A percentile compares a stretch with the other conserved stretches of the same genome.
These are phyloP conservation scores for Eupeodes latifasciatus DNA, from an alignment of 2,888 invertebrate genomes.

Conservation along the genomic window DNA sequence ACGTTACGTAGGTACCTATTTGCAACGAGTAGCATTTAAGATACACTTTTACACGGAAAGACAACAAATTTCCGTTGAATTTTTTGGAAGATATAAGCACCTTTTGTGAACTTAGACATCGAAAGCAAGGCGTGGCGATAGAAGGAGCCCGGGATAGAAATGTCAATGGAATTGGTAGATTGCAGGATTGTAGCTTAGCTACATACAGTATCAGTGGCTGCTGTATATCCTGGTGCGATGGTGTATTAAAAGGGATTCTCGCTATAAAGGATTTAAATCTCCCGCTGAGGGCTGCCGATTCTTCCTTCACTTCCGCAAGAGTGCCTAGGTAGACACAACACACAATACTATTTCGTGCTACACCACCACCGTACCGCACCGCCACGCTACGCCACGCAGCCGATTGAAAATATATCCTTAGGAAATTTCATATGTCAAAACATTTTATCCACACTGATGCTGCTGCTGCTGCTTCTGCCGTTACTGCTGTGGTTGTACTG, in stretches of 20 bases:
- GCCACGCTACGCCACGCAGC: neutral
- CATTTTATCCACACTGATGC: constrained; percentile 57
- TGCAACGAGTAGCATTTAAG: constrained; percentile 50
- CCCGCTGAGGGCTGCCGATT: constrained; percentile 50
- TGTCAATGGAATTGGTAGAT: constrained; percentile 2
- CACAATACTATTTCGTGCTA: neutral
- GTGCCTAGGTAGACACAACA: neutral
- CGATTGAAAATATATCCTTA: constrained; percentile 66
- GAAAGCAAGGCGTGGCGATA: neutral
- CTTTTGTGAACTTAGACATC: neutral
- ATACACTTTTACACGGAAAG: constrained; percentile 58
- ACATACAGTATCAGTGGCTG: neutral
- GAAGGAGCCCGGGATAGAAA: neutral
- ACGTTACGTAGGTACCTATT: neutral
- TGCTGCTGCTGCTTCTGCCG: neutral
- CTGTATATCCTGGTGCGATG: constrained; percentile 17
- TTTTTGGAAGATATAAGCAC: constrained; percentile 32
- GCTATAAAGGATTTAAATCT: constrained; percentile 41
- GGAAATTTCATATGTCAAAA: constrained; percentile 75
- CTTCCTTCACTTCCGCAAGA: constrained; percentile 10
- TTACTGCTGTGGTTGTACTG: neutral
- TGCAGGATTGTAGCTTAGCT: neutral
- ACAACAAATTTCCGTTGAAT: constrained; percentile 64
- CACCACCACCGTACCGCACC: too few species aligned
- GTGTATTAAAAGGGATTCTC: constrained; percentile 34